These are phyloP conservation scores for Zaprionus bogoriensis DNA, from an alignment of 2,888 invertebrate genomes.

Conservation along the genomic window DNA sequence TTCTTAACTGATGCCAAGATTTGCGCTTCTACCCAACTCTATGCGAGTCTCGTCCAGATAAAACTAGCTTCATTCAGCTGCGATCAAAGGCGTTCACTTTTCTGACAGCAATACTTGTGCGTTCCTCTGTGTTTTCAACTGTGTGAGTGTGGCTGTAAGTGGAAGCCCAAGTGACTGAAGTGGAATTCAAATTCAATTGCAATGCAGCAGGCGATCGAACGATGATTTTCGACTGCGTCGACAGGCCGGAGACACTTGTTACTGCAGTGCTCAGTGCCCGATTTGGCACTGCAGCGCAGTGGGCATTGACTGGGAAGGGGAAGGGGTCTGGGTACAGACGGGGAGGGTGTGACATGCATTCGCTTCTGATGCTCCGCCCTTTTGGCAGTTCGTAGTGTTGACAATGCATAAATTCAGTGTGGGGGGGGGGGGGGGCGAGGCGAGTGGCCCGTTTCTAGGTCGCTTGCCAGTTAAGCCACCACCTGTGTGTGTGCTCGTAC, in stretches of 20 bases:
- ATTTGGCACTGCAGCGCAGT: not conserved
- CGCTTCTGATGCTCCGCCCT: conserved; percentile 27
- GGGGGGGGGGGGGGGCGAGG: not conserved
- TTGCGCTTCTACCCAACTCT: too few relatives aligned
- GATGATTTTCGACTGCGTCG: conserved; percentile 41
- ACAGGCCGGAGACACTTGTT: conserved; percentile 46
- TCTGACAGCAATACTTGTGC: not conserved
- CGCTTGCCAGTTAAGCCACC: conserved; percentile 26
- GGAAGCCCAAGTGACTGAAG: conserved; percentile 51
- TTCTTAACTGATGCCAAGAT: too few relatives aligned
- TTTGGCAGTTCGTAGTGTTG: conserved; percentile 41
- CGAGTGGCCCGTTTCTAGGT: conserved; percentile 38
- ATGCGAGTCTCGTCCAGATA: not conserved
- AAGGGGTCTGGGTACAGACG: not conserved
- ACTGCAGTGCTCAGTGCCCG: conserved; percentile 27
- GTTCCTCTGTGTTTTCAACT: conserved; percentile 4
- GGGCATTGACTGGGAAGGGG: not conserved
- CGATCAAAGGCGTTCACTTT: too few relatives aligned
- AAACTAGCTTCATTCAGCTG: not conserved
- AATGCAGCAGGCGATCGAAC: conserved; percentile 51
- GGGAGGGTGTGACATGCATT: conserved; percentile 27
- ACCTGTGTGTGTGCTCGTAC: conserved; percentile 2
- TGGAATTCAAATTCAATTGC: conserved; percentile 45
- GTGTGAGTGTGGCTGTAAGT: not conserved
- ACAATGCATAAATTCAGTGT: conserved; percentile 24